These are phyloP conservation scores for Tuta absoluta DNA, from an alignment of 2,888 invertebrate genomes.

Conservation along the genomic window DNA sequence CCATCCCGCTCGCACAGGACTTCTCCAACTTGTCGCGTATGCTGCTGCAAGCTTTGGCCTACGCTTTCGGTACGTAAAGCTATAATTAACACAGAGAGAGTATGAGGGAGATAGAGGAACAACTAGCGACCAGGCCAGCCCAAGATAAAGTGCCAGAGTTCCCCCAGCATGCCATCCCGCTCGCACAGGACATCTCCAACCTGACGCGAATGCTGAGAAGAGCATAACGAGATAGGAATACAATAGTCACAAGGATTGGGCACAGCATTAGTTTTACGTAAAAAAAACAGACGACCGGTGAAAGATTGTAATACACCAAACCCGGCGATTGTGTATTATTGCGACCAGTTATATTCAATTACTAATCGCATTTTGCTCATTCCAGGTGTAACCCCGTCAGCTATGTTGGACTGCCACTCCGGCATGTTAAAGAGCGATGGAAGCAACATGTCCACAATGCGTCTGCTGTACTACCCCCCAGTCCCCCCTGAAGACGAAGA, in stretches of 20 bases:
- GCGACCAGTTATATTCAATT: neutral
- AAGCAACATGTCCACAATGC: conserved; percentile 84
- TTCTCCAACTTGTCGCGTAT: conserved; percentile 85
- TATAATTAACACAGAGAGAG: neutral
- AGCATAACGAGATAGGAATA: too few species aligned
- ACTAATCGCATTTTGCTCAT: conserved; percentile 20
- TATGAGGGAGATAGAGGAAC: neutral
- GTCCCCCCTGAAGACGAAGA: conserved; percentile 82
- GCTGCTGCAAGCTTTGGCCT: conserved; percentile 83
- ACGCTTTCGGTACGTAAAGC: conserved; percentile 73
- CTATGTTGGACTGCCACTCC: conserved; percentile 84
- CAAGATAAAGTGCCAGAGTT: conserved; percentile 86
- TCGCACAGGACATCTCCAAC: conserved; percentile 86
- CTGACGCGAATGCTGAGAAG: conserved; percentile 84
- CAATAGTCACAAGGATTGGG: too few species aligned
- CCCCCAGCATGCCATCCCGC: conserved; percentile 83
- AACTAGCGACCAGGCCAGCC: conserved; percentile 81
- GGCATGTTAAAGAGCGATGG: conserved; percentile 84
- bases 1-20: conserved; percentile 85
- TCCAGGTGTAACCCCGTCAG: conserved; percentile 81
- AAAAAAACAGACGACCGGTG: too few species aligned
- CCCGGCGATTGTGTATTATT: too few species aligned
- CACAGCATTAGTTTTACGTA: too few species aligned
- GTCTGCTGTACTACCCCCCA: conserved; percentile 87
- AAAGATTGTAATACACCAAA: too few species aligned